Evolutionary conservation across 2,888 invertebrate species (phyloP).

Genomic region (Eupelmus urozonus): DNA sequence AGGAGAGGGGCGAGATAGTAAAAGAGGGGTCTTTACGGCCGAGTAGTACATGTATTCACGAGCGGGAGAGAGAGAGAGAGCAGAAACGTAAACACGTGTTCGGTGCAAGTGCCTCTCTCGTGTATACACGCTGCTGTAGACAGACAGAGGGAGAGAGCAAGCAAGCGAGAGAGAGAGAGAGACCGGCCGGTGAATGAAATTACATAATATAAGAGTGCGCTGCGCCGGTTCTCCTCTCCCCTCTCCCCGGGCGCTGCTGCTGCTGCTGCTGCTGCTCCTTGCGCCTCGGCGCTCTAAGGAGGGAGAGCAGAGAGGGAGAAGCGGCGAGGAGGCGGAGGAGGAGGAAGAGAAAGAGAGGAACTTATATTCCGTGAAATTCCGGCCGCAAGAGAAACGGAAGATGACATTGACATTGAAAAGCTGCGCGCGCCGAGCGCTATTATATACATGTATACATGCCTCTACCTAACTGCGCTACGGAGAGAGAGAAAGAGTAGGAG

Average conservation of each 20-base stretch:
- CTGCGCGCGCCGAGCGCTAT: slow-evolving; percentile 35
- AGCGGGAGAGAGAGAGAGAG: slow-evolving; percentile 58
- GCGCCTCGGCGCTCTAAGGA: slow-evolving; percentile 10
- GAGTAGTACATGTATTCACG: neutral
- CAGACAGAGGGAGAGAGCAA: neutral
- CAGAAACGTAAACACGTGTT: slow-evolving; percentile 54
- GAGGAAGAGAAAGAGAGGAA: slow-evolving; percentile 20
- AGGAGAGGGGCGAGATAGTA: neutral
- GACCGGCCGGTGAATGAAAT: slow-evolving; percentile 61
- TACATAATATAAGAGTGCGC: slow-evolving; percentile 62
- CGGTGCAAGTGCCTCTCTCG: slow-evolving; percentile 47
- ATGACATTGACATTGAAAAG: slow-evolving; percentile 59
- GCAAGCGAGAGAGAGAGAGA: no score
- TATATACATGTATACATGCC: slow-evolving; percentile 7
- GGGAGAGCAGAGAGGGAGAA: slow-evolving; percentile 7
- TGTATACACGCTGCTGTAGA: neutral
- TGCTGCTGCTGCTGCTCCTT: no score
- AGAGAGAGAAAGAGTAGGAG: slow-evolving; percentile 2
- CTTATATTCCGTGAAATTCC: slow-evolving; percentile 51
- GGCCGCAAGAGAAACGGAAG: slow-evolving; percentile 47
- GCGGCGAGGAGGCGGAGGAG: neutral
- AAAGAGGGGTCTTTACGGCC: no score
- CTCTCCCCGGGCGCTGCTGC: no score
- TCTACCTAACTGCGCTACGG: neutral
- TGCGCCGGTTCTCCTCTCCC: neutral